phyloP scores from a whole-genome alignment of 2,888 invertebrate species.

The Drosophila mayaguana region DNA sequence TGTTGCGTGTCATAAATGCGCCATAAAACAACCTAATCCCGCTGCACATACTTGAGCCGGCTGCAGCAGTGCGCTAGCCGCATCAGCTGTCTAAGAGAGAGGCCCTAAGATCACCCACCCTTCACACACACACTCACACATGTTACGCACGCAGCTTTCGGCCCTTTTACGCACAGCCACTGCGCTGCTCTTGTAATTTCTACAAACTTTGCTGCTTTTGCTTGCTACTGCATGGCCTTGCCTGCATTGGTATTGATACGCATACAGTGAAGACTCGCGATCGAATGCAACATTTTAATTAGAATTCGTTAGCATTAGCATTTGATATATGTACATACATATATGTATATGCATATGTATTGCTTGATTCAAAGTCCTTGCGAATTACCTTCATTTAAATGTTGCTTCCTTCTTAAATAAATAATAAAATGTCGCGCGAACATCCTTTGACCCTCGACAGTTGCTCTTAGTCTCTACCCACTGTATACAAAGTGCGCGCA shows the following conservation, averaged over 20 bases:
- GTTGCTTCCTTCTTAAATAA: slow-evolving; percentile 6
- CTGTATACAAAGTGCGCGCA: slow-evolving; percentile 30
- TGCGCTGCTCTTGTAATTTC: slow-evolving; percentile 17
- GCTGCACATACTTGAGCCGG: slow-evolving; percentile 44
- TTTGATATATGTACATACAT: not conserved
- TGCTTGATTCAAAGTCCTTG: not conserved
- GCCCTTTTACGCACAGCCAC: slow-evolving; percentile 6
- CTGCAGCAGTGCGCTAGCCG: slow-evolving; percentile 33
- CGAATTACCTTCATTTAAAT: slow-evolving; percentile 2
- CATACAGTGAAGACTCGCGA: slow-evolving; percentile 24
- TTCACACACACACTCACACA: not conserved
- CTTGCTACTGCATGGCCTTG: slow-evolving; percentile 39
- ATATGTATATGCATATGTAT: no score
- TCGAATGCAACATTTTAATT: slow-evolving; percentile 4
- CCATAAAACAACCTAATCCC: slow-evolving; percentile 70
- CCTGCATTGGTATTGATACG: slow-evolving; percentile 11
- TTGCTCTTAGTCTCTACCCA: slow-evolving; percentile 21
- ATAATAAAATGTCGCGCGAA: slow-evolving; percentile 3
- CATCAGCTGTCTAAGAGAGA: slow-evolving; percentile 56
- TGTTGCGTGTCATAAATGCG: slow-evolving; percentile 73
- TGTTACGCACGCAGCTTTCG: slow-evolving; percentile 7
- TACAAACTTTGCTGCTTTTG: slow-evolving; percentile 10
- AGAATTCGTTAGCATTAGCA: no score
- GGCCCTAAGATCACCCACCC: slow-evolving; percentile 20
- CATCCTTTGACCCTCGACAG: slow-evolving; percentile 21